A percentile compares a stretch with the other conserved stretches of the same genome.
Conservation (phyloP, 1,140 invertebrate species). For the Sarcophaga peregrina region DNA sequence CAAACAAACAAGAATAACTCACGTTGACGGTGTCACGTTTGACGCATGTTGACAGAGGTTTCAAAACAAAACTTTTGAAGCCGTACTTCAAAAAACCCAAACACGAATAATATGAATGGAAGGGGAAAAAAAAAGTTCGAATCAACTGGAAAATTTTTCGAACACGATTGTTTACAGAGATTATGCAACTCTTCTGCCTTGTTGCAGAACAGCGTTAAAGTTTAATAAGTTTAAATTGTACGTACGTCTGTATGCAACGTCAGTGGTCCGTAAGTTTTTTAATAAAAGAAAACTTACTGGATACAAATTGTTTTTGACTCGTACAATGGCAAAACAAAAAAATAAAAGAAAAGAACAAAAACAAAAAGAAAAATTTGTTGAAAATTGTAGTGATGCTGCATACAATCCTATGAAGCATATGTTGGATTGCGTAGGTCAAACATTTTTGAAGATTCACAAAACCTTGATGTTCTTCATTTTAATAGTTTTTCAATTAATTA, state of each 20-base stretch:
- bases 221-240: conserved; percentile 42
- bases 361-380: not conserved
- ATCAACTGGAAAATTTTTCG: not conserved
- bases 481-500: no score
- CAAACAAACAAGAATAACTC: conserved; percentile 18
- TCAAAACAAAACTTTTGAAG: conserved; percentile 38
- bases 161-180: conserved; percentile 26
- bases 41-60: conserved; percentile 40
- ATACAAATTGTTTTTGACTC: conserved; percentile 33
- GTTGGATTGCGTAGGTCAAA: no score
- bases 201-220: conserved; percentile 14
- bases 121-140: not conserved
- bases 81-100: conserved; percentile 6
- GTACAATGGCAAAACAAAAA: no score
- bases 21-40: conserved; percentile 35
- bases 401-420: no score
- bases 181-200: conserved; percentile 27
- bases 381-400: not conserved
- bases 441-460: no score
- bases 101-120: not conserved
- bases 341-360: not conserved
- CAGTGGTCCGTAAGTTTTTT: conserved; percentile 39
- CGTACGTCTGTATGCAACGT: conserved; percentile 4
- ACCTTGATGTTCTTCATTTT: no score
- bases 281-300: conserved; percentile 37